Percentiles rank a stretch among this genome's conserved stretches.
Evolutionary conservation across 1,140 invertebrate genomes (phyloP).

Genomic region (Probaryconus sp.): DNA sequence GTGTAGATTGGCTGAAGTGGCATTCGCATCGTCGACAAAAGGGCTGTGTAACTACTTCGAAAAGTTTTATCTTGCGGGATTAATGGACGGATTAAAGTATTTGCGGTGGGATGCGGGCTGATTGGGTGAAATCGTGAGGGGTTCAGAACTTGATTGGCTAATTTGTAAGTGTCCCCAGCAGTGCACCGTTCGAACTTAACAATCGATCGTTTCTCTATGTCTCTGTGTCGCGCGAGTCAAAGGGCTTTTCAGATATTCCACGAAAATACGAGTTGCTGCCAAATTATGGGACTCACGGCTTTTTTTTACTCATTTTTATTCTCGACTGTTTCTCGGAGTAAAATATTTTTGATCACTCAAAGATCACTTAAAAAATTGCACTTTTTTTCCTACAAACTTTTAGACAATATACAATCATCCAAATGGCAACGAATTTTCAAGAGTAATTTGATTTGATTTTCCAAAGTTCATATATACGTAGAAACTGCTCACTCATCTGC

Average conservation of each 20-base stretch:
- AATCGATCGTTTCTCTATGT: constrained; percentile 68
- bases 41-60: constrained; percentile 72
- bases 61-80: constrained; percentile 78
- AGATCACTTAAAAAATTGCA: constrained; percentile 11
- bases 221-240: neutral
- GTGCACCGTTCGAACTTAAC: constrained; percentile 69
- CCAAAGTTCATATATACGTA: constrained; percentile 5
- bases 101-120: constrained; percentile 75
- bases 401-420: neutral
- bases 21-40: constrained; percentile 73
- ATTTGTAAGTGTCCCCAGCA: constrained; percentile 78
- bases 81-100: constrained; percentile 79
- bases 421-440: neutral
- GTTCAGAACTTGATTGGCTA: constrained; percentile 79
- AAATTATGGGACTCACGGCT: no score
- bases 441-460: constrained; percentile 44
- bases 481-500: constrained; percentile 52
- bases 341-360: constrained; percentile 1
- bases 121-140: constrained; percentile 74
- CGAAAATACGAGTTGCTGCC: no score
- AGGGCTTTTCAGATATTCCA: no score
- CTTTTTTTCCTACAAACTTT: neutral
- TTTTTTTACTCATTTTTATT: no score
- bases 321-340: no score
- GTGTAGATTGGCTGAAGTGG: constrained; percentile 31